Evolutionary conservation across 2,113 vertebrate genomes (phyloP), one percentile per base, ranked within the genome.

Genomic region (Rhea pennata): DNA sequence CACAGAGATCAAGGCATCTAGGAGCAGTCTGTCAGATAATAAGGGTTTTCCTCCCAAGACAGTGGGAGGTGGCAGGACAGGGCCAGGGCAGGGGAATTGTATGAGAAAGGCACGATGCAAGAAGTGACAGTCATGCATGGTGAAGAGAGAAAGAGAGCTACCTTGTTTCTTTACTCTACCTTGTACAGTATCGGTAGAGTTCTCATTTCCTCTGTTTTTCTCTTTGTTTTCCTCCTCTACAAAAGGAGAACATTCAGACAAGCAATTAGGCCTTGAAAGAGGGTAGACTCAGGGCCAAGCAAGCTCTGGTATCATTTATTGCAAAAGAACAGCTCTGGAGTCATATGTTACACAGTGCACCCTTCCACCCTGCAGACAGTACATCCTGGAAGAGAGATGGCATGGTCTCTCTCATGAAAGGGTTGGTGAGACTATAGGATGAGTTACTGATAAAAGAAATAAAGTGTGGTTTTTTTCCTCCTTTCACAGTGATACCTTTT

Each of bases 211-310:
- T 96, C 97, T 98, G 14, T 79, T 95, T 91, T 98, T 98, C 70
- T 98, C 98, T 87, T 93, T 98, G 77, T 71, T 98, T 96, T 98
- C 98, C 74, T 98, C 98, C 48, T 98, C 98, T 98, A 96, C 67
- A 76, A 86, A 87, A 95, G 54, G 16, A 95, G 67, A 82, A 56
- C 70, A 87, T 46, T 54, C 13, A 11, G 40, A 83, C 36, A 64
- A 91, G 50, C 50, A 90, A 48, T 46, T 64, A 89, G 65, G 50
- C 22, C 20, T 17, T 50, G 70, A 75, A 73, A 91, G 10, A 54
- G 22, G 54, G 29, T 29, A 44, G 39, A 48, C 64, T n/a, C 24
- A 62, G 61, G 17, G 33, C 46, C 79, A 91, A 61, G 36, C 64
- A 79, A 74, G 44, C 14, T 12, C 42, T 44, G 0, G 23, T 31